A percentile compares a stretch with the other conserved stretches of the same genome.
These are phyloP conservation scores for Patella ulyssiponensis DNA, from an alignment of 2,888 invertebrate genomes.

Conservation along the genomic window DNA sequence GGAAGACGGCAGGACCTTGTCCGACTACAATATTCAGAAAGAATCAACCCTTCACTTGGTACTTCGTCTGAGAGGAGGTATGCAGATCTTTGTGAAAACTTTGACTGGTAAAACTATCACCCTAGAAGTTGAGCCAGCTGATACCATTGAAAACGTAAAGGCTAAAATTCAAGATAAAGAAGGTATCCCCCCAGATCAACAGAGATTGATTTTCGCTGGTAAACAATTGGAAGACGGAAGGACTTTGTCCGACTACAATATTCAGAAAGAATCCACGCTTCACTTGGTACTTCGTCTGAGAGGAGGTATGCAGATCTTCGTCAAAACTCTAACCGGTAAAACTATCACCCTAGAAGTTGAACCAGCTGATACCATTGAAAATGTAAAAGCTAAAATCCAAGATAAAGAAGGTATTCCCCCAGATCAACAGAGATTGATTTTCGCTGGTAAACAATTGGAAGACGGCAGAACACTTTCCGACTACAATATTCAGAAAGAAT, in stretches of 20 bases:
- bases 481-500: constrained; percentile 95
- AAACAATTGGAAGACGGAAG: constrained; percentile 96
- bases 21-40: constrained; percentile 95
- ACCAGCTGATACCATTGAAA: constrained; percentile 92
- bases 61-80: constrained; percentile 81
- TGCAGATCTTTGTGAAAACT: constrained; percentile 80
- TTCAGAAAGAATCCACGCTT: constrained; percentile 94
- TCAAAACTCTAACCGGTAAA: constrained; percentile 57
- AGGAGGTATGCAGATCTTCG: constrained; percentile 84
- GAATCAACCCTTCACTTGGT: constrained; percentile 93
- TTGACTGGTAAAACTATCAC: constrained; percentile 70
- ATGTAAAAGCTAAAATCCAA: constrained; percentile 81
- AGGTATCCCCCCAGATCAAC: constrained; percentile 81
- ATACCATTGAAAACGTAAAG: constrained; percentile 95
- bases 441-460: constrained; percentile 94
- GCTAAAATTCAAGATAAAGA: constrained; percentile 76
- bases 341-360: constrained; percentile 73
- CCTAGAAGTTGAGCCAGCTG: constrained; percentile 81
- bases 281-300: constrained; percentile 91
- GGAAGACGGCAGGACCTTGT: constrained; percentile 92
- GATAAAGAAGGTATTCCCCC: constrained; percentile 77
- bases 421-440: constrained; percentile 76
- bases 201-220: constrained; percentile 92
- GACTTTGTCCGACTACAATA: constrained; percentile 92
- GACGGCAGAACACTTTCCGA: constrained; percentile 93